Percentiles rank a stretch among this genome's conserved stretches.
phyloP scores from a whole-genome alignment of 2,888 invertebrate genomes.

The Zaprionus bogoriensis region DNA sequence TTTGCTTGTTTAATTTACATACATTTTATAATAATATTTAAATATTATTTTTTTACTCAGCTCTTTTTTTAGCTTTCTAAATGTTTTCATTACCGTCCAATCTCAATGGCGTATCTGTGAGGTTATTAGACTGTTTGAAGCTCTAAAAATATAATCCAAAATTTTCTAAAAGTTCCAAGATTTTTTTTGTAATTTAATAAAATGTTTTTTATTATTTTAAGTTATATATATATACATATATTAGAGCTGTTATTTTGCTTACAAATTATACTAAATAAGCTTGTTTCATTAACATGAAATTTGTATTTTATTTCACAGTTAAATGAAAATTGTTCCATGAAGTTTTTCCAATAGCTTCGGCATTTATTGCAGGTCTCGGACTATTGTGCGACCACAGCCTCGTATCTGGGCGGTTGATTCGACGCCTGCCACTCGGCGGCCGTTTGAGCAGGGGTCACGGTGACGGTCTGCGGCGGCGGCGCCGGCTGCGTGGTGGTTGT shows the following conservation, averaged over 20 bases:
- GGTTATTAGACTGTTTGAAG: too few relatives aligned
- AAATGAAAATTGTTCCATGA: neutral
- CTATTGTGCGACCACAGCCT: constrained; percentile 28
- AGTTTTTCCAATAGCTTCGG: too few relatives aligned
- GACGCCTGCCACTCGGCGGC: constrained; percentile 20
- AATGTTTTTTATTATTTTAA: too few relatives aligned
- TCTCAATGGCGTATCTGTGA: too few relatives aligned
- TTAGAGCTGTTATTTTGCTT: too few relatives aligned
- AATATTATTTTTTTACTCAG: neutral
- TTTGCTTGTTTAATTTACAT: neutral
- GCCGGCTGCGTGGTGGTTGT: constrained; percentile 24
- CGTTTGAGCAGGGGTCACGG: constrained; percentile 38
- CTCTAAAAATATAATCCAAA: too few relatives aligned
- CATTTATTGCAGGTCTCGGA: too few relatives aligned
- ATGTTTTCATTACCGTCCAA: neutral
- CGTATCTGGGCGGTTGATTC: constrained; percentile 53
- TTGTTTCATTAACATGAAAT: too few relatives aligned
- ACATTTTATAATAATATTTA: neutral
- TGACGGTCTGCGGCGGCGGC: constrained; percentile 12
- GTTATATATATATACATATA: too few relatives aligned
- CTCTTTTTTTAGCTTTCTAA: neutral
- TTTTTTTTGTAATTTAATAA: too few relatives aligned
- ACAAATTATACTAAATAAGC: too few relatives aligned
- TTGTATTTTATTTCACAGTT: neutral
- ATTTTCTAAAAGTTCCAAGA: too few relatives aligned